Percentiles rank a stretch among this genome's conserved stretches.
These are phyloP conservation scores for Herminia tarsipennalis DNA, from an alignment of 2,888 invertebrate genomes.

Conservation along the genomic window DNA sequence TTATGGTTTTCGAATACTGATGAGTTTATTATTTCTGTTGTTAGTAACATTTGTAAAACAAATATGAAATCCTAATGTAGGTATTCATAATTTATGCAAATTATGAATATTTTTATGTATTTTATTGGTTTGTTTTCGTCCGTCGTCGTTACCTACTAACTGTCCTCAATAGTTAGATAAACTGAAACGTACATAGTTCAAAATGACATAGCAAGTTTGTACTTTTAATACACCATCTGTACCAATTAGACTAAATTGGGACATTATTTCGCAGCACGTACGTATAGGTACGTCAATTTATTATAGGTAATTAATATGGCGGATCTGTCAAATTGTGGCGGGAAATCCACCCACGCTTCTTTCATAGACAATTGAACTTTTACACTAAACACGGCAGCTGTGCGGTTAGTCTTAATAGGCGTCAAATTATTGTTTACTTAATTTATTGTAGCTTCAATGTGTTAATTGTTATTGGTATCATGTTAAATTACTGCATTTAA, in stretches of 20 bases:
- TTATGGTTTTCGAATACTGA: conserved; percentile 23
- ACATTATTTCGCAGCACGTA: conserved; percentile 28
- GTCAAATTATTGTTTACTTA: conserved; percentile 54
- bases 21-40: too few species aligned
- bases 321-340: conserved; percentile 67
- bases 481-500: conserved; percentile 7
- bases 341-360: conserved; percentile 70
- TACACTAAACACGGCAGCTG: conserved; percentile 56
- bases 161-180: too few species aligned
- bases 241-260: conserved; percentile 18
- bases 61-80: too few species aligned
- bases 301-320: conserved; percentile 59
- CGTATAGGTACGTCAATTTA: conserved; percentile 37
- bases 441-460: conserved; percentile 49
- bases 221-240: too few species aligned
- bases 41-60: too few species aligned
- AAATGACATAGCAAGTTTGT: too few species aligned
- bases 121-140: too few species aligned
- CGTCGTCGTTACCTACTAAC: too few species aligned
- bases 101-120: too few species aligned
- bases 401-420: conserved; percentile 51
- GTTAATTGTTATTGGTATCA: conserved; percentile 32
- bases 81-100: too few species aligned
- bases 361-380: conserved; percentile 59
- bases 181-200: too few species aligned